These are phyloP conservation scores for Spodoptera exigua DNA, from an alignment of 2,888 invertebrate species.

Conservation along the genomic window DNA sequence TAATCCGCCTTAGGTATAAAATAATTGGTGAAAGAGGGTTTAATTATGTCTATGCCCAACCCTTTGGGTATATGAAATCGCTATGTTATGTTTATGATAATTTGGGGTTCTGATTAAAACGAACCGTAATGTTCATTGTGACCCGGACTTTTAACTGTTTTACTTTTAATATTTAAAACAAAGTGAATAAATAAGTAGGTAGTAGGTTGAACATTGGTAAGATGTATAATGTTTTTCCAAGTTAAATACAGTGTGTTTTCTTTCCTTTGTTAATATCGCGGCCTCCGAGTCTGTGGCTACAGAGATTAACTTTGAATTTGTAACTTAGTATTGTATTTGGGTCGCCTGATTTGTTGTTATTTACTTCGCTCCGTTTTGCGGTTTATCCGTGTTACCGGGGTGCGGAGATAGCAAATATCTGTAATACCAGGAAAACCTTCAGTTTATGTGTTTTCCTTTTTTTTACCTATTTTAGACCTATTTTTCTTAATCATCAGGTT, in stretches of 20 bases:
- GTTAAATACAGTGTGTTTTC: conserved; percentile 19
- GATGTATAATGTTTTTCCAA: conserved; percentile 8
- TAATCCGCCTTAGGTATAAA: too few species aligned
- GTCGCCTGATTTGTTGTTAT: conserved; percentile 11
- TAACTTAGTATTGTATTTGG: conserved; percentile 5
- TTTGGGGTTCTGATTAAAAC: conserved; percentile 75
- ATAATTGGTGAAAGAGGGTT: too few species aligned
- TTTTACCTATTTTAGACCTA: too few species aligned
- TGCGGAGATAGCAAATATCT: too few species aligned
- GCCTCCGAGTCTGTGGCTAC: neutral
- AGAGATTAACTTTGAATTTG: conserved; percentile 37
- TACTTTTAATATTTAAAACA: conserved; percentile 10
- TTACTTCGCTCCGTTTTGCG: neutral
- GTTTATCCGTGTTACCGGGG: neutral
- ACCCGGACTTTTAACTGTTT: conserved; percentile 48
- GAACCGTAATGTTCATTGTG: conserved; percentile 63
- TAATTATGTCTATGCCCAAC: too few species aligned
- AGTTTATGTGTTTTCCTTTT: too few species aligned
- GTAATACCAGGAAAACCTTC: too few species aligned
- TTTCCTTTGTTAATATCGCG: conserved; percentile 26
- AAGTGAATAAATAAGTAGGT: too few species aligned
- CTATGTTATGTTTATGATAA: conserved; percentile 53
- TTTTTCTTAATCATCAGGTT: too few species aligned
- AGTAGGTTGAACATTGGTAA: conserved; percentile 1
- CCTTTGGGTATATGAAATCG: too few species aligned